phyloP scores from a whole-genome alignment of 2,888 invertebrate genomes.

The Keiferia lycopersicella region DNA sequence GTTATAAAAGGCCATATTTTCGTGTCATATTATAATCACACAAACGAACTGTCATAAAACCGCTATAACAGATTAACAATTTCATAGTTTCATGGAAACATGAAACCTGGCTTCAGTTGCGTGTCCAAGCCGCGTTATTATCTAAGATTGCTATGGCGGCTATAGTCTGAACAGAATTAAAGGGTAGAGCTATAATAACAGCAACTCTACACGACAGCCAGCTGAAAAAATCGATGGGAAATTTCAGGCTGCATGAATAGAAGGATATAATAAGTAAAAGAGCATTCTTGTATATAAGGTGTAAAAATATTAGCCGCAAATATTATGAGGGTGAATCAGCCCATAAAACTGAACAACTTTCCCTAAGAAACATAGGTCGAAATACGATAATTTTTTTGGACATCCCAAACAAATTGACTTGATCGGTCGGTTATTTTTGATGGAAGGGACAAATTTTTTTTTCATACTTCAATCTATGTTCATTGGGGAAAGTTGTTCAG shows the following conservation, averaged over 20 bases:
- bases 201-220: not conserved
- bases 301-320: no score
- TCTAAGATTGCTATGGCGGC: slow-evolving; percentile 29
- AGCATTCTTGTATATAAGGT: no score
- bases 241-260: slow-evolving; percentile 29
- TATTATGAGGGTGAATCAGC: no score
- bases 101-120: slow-evolving; percentile 35
- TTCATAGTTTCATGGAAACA: slow-evolving; percentile 14
- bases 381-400: no score
- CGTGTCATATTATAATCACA: not conserved
- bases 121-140: slow-evolving; percentile 35
- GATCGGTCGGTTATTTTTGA: no score
- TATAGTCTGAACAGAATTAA: slow-evolving; percentile 11
- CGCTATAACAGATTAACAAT: slow-evolving; percentile 7
- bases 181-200: slow-evolving; percentile 10
- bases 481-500: no score
- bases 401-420: no score
- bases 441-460: no score
- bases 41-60: not conserved
- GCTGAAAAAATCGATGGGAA: slow-evolving; percentile 14
- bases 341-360: no score
- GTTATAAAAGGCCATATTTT: not conserved
- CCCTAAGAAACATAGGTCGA: no score
- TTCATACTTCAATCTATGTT: no score
- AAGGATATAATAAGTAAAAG: slow-evolving; percentile 12